Evolutionary conservation across 1,140 invertebrate species (phyloP), one percentile per base, ranked within the genome.

Genomic region (Penaeus indicus): DNA sequence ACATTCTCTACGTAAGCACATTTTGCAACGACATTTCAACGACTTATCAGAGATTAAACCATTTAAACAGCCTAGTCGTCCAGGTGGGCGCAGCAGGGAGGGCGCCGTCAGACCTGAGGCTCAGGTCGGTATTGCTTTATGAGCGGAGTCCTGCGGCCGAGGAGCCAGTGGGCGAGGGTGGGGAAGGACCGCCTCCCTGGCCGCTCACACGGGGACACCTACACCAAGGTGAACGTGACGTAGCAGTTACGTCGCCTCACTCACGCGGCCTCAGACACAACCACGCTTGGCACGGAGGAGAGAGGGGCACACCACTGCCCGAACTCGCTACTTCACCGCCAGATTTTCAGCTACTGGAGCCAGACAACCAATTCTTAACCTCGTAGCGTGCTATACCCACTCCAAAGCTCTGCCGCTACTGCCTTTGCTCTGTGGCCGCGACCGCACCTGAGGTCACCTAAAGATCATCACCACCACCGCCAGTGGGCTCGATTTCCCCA

Each of bases 281-380:
- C 88, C 88, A 89, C 88, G 84, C 88, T 89, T 89, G 88, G 88
- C 88, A 89, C 88, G 88, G 88, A 89, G 88, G 84, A 89, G 84
- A 85, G 82, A 85, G 79, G 84, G 84, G 88, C 88, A 81, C 75
- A 69, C 82, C 83, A 72, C 67, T 32, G 32, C 67, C 67, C 32
- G 8, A 18, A n/a, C 67, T 72, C 32, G 67, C 67, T 32, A 72
- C 67, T 32, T 32, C n/a, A 25, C 32, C n/a, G 32, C 54, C 54
- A 54, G 54, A 54, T 54, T 54, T 54, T 54, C 54, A 54, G 54
- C 54, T 54, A 11, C 54, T 54, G 54, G 54, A 54, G 54, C 54
- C 54, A 54, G 54, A 54, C 54, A 54, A 54, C 54, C 54, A 54
- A 54, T 54, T 54, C 54, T 54, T 54, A 54, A 54, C 54, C 54